phyloP scores from a whole-genome alignment of 2,113 vertebrate genomes.

The Tyto alba region DNA sequence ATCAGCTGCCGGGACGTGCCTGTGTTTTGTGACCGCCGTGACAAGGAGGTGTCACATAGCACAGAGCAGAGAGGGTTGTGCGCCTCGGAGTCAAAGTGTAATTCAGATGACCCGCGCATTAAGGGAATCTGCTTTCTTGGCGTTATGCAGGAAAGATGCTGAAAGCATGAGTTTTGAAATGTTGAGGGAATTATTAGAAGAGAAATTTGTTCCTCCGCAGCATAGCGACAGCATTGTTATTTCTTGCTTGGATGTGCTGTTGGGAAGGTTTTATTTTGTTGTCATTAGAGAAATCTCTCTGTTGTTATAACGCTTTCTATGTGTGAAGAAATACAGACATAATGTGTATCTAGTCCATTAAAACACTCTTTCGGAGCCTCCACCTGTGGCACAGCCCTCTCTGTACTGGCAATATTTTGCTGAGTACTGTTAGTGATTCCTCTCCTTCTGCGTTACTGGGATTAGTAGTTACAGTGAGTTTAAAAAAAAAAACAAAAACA shows the following conservation, averaged over 20 bases:
- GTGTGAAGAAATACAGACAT: conserved; percentile 65
- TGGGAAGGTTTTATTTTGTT: conserved; percentile 68
- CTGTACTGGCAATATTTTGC: conserved; percentile 25
- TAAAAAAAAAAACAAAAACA: not conserved
- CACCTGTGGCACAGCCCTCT: conserved; percentile 50
- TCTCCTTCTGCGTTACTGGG: not conserved
- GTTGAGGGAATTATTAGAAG: not conserved
- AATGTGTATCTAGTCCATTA: conserved; percentile 59
- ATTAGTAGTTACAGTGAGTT: conserved; percentile 8
- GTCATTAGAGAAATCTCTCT: conserved; percentile 67
- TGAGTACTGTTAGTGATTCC: conserved; percentile 7
- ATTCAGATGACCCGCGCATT: not conserved
- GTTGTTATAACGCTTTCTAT: conserved; percentile 66
- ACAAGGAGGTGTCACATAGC: conserved; percentile 50
- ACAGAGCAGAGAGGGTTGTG: not conserved
- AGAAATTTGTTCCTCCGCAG: conserved; percentile 14
- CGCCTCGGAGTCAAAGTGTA: not conserved
- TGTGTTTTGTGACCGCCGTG: not conserved
- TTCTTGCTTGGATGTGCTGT: conserved; percentile 56
- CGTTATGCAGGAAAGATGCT: not conserved
- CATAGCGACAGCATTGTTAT: conserved; percentile 51
- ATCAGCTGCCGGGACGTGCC: not conserved
- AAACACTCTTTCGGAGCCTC: conserved; percentile 44
- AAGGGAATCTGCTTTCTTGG: conserved; percentile 38
- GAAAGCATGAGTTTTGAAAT: conserved; percentile 29